Conservation (phyloP, 53 echinoderm and acorn worm species). For the Pentamera pediparva region DNA sequence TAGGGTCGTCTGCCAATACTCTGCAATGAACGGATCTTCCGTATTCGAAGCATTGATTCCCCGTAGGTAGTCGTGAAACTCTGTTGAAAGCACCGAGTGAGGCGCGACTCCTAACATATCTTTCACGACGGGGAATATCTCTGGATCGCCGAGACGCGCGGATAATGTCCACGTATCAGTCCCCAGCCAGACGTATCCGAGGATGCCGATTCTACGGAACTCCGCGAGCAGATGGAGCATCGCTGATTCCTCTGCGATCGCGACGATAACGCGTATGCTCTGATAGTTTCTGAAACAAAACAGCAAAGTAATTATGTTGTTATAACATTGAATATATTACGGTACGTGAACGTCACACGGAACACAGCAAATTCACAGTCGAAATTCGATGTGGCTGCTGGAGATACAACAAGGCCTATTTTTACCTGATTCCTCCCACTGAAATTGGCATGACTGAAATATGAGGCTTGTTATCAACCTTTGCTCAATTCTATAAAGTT, state of each 20-base stretch:
- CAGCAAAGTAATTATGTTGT: background rate
- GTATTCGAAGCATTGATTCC: conserved; percentile 10
- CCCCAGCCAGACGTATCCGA: conserved; percentile 80
- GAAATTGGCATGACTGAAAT: too few species aligned
- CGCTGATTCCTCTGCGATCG: conserved; percentile 65
- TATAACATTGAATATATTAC: too few species aligned
- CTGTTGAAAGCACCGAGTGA: conserved; percentile 29
- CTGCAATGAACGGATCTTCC: conserved; percentile 66
- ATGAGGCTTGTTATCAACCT: too few species aligned
- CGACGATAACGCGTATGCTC: conserved; percentile 67
- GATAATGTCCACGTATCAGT: conserved; percentile 73
- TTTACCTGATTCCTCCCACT: too few species aligned
- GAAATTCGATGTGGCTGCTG: too few species aligned
- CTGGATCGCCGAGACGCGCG: conserved; percentile 38
- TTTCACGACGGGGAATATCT: conserved; percentile 44
- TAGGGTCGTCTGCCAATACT: conserved; percentile 68
- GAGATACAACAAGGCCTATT: too few species aligned
- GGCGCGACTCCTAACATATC: conserved; percentile 73
- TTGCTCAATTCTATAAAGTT: too few species aligned
- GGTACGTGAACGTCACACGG: too few species aligned
- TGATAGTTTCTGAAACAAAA: conserved; percentile 45
- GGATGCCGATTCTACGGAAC: conserved; percentile 54
- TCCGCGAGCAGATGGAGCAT: conserved; percentile 61
- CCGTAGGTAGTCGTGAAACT: conserved; percentile 42
- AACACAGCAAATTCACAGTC: too few species aligned